Percentiles rank a stretch among this genome's conserved stretches.
These are phyloP conservation scores for Myathropa florea DNA, from an alignment of 2,888 invertebrate species.

Conservation along the genomic window DNA sequence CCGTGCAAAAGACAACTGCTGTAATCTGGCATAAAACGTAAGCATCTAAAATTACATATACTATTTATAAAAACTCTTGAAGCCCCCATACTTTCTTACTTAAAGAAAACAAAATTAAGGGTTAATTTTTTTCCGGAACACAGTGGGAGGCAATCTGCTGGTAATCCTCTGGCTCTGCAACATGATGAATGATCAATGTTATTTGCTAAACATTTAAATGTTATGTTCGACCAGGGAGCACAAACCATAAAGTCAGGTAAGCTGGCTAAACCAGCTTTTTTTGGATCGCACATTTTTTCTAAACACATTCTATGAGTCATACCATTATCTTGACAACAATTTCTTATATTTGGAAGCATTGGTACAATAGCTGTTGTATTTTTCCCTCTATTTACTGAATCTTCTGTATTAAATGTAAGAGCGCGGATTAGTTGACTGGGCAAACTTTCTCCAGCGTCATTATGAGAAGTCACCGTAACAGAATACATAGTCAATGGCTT, in stretches of 20 bases:
- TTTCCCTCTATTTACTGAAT: slow-evolving; percentile 25
- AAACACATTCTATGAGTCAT: slow-evolving; percentile 88
- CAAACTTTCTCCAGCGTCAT: slow-evolving; percentile 88
- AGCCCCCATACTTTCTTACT: slow-evolving; percentile 82
- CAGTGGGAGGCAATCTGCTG: slow-evolving; percentile 87
- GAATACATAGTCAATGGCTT: slow-evolving; percentile 92
- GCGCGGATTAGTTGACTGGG: slow-evolving; percentile 88
- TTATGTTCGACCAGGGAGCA: slow-evolving; percentile 92
- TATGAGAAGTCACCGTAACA: slow-evolving; percentile 87
- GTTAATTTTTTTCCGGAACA: slow-evolving; percentile 90
- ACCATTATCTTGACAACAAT: slow-evolving; percentile 87
- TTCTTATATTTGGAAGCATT: slow-evolving; percentile 87
- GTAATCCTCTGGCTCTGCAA: slow-evolving; percentile 88
- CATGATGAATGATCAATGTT: slow-evolving; percentile 91
- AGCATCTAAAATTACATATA: slow-evolving; percentile 82
- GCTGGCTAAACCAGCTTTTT: slow-evolving; percentile 81
- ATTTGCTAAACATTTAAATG: slow-evolving; percentile 90
- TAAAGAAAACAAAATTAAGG: slow-evolving; percentile 90
- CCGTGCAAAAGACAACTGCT: slow-evolving; percentile 91
- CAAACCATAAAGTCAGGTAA: slow-evolving; percentile 92
- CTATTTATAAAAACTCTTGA: background rate
- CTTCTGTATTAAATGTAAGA: slow-evolving; percentile 84
- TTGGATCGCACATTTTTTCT: slow-evolving; percentile 90
- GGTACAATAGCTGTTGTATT: slow-evolving; percentile 83
- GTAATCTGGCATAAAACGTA: slow-evolving; percentile 90